phyloP scores from a whole-genome alignment of 2,888 invertebrate genomes.

The Mantis religiosa region DNA sequence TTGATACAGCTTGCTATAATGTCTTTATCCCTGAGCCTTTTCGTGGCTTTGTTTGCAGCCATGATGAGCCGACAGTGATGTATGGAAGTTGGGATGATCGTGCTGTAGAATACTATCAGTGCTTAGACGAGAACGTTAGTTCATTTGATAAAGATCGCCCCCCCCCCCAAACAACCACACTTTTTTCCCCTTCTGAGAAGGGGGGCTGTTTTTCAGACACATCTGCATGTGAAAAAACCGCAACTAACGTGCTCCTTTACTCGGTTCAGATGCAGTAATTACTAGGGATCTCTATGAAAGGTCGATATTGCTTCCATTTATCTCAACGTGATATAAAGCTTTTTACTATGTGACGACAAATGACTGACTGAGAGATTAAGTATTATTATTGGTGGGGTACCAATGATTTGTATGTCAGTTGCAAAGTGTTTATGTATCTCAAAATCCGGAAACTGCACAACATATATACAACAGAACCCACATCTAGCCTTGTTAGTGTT shows the following conservation, averaged over 20 bases:
- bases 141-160: neutral
- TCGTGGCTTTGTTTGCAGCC: neutral
- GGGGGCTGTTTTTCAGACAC: neutral
- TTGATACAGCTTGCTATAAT: conserved; percentile 8
- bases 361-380: too few species aligned
- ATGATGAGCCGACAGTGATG: conserved; percentile 16
- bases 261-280: neutral
- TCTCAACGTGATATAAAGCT: neutral
- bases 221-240: neutral
- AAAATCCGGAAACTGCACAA: too few species aligned
- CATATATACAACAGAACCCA: too few species aligned
- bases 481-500: too few species aligned
- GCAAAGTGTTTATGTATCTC: too few species aligned
- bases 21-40: conserved; percentile 16
- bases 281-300: neutral
- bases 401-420: too few species aligned
- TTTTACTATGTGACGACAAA: too few species aligned
- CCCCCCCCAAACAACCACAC: neutral
- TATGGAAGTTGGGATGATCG: neutral
- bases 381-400: too few species aligned
- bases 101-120: neutral
- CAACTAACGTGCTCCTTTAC: neutral
- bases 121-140: neutral
- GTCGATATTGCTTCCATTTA: neutral
- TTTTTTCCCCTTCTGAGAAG: neutral